Conservation (phyloP, 2,888 invertebrate genomes). For the Belgica antarctica region DNA sequence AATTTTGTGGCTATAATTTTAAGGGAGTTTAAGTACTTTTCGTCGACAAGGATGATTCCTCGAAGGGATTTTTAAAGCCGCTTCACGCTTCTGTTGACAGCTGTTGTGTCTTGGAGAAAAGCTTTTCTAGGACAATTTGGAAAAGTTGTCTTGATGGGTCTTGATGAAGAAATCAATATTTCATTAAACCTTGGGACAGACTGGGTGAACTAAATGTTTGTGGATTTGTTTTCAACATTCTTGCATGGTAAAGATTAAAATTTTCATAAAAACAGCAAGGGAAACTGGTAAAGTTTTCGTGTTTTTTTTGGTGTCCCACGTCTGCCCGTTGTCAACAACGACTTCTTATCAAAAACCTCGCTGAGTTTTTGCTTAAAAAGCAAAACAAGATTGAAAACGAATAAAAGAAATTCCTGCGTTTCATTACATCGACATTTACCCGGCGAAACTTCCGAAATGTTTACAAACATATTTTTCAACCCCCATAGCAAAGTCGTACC, state of each 20-base stretch:
- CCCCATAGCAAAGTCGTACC: no score
- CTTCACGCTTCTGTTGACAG: slow-evolving; percentile 21
- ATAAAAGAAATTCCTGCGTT: slow-evolving; percentile 21
- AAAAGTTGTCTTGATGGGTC: background rate
- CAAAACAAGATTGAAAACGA: slow-evolving; percentile 26
- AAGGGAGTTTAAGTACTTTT: slow-evolving; percentile 35
- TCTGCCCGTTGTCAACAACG: no score
- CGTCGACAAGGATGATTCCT: slow-evolving; percentile 19
- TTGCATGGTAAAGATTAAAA: no score
- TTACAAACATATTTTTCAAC: slow-evolving; percentile 15
- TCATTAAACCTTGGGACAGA: background rate
- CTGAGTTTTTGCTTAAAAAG: no score
- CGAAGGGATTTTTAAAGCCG: background rate
- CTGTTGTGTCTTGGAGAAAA: slow-evolving; percentile 1
- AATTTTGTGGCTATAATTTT: slow-evolving; percentile 40
- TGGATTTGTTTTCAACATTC: no score
- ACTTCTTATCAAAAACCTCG: no score
- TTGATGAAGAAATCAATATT: slow-evolving; percentile 3
- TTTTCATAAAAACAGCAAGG: no score
- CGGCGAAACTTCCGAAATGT: slow-evolving; percentile 16
- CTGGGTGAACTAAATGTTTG: no score
- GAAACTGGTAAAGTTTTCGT: no score
- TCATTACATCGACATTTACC: slow-evolving; percentile 21
- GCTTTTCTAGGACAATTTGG: background rate
- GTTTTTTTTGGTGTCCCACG: no score